phyloP scores from a whole-genome alignment of 2,888 invertebrate genomes.

The Cetonia aurata region DNA sequence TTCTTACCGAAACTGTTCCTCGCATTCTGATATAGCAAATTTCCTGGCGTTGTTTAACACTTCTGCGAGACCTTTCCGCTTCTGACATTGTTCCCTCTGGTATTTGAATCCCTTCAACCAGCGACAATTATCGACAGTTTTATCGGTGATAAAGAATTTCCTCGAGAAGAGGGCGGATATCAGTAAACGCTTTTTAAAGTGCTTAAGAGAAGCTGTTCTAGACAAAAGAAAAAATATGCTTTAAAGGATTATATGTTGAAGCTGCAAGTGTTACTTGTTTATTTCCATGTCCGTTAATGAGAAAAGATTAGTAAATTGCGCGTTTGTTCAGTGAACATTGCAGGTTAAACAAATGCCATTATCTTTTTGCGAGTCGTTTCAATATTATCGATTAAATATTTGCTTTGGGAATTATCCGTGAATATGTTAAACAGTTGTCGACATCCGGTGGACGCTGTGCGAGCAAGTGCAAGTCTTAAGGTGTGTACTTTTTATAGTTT shows the following conservation, averaged over 20 bases:
- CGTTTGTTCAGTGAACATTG: constrained; percentile 13
- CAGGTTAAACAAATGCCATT: constrained; percentile 22
- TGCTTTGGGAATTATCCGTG: constrained; percentile 24
- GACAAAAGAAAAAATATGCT: background rate
- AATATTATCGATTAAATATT: constrained; percentile 33
- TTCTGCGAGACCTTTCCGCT: constrained; percentile 71
- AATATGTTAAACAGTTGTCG: constrained; percentile 25
- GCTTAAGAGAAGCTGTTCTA: constrained; percentile 27
- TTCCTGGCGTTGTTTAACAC: constrained; percentile 67
- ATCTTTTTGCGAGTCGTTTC: constrained; percentile 16
- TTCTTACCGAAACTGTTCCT: constrained; percentile 73
- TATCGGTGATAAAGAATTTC: constrained; percentile 31
- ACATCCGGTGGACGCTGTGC: constrained; percentile 18
- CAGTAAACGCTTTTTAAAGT: constrained; percentile 27
- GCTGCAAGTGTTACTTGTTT: background rate
- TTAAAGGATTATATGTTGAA: background rate
- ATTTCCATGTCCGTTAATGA: no score
- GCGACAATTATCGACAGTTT: constrained; percentile 64
- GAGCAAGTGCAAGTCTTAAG: constrained; percentile 5
- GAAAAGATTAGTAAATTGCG: background rate
- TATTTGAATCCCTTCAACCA: constrained; percentile 72
- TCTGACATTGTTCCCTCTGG: constrained; percentile 75
- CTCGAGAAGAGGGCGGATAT: constrained; percentile 33
- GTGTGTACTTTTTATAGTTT: constrained; percentile 3
- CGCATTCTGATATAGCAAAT: constrained; percentile 73